These are phyloP conservation scores for Heliconius charithonia DNA, from an alignment of 2,888 invertebrate species.

Conservation along the genomic window DNA sequence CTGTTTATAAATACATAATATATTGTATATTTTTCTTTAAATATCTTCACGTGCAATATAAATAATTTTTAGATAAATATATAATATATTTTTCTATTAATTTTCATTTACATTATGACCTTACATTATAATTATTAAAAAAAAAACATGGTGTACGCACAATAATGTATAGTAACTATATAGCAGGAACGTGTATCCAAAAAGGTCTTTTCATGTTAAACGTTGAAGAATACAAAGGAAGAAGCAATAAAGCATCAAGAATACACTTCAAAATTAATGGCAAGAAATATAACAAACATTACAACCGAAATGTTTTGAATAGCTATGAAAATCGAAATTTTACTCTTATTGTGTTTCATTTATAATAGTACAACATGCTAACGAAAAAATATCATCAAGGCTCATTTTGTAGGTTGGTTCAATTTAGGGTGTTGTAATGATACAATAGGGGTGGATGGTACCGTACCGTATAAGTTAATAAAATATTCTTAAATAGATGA, in stretches of 20 bases:
- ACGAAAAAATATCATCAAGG: slow-evolving; percentile 55
- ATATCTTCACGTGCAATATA: too few species aligned
- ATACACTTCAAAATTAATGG: slow-evolving; percentile 53
- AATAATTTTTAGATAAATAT: too few species aligned
- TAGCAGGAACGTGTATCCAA: slow-evolving; percentile 29
- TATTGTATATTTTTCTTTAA: too few species aligned
- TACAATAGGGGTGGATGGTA: slow-evolving; percentile 50
- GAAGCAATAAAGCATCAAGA: slow-evolving; percentile 52
- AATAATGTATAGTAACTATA: slow-evolving; percentile 34
- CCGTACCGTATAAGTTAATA: not conserved
- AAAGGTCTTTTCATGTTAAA: slow-evolving; percentile 36
- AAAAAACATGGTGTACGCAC: slow-evolving; percentile 6
- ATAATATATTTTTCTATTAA: too few species aligned
- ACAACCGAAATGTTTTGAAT: slow-evolving; percentile 55
- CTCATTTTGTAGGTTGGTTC: slow-evolving; percentile 53
- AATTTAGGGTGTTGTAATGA: slow-evolving; percentile 43
- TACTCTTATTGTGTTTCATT: slow-evolving; percentile 61
- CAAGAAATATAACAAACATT: slow-evolving; percentile 55
- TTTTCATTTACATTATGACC: too few species aligned
- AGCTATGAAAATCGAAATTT: slow-evolving; percentile 62
- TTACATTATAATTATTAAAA: too few species aligned
- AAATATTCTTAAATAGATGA: not conserved
- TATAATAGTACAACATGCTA: slow-evolving; percentile 56
- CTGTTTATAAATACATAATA: too few species aligned
- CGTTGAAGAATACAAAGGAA: slow-evolving; percentile 44